phyloP scores from a whole-genome alignment of 2,797 vertebrate genomes.

The Hippoglossus hippoglossus region DNA sequence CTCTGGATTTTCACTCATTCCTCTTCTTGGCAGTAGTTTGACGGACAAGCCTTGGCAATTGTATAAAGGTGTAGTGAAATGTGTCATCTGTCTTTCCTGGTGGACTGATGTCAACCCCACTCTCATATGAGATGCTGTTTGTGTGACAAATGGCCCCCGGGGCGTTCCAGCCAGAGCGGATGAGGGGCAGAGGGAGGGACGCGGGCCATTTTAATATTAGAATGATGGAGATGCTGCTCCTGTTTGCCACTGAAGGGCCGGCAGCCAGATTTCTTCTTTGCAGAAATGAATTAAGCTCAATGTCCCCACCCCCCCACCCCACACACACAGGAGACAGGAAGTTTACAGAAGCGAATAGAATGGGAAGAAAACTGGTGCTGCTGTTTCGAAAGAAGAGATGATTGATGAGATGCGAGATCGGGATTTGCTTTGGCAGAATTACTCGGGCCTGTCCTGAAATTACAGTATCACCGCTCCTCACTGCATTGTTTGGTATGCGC shows the following conservation, averaged over 20 bases:
- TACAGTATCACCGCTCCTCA: slow-evolving; percentile 27
- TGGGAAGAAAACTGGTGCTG: slow-evolving; percentile 51
- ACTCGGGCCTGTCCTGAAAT: slow-evolving; percentile 51
- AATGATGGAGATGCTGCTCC: slow-evolving; percentile 68
- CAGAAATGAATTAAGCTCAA: slow-evolving; percentile 65
- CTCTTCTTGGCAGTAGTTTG: slow-evolving; percentile 24
- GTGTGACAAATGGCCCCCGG: slow-evolving; percentile 62
- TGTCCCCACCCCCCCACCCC: background rate
- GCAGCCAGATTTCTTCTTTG: slow-evolving; percentile 63
- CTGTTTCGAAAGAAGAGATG: slow-evolving; percentile 41
- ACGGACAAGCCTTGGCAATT: slow-evolving; percentile 45
- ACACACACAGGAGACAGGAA: slow-evolving; percentile 47
- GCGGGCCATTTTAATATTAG: slow-evolving; percentile 71
- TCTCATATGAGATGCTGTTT: slow-evolving; percentile 52
- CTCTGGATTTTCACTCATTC: slow-evolving; percentile 29
- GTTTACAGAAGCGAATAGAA: slow-evolving; percentile 58
- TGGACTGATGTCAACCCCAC: slow-evolving; percentile 55
- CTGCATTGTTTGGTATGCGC: slow-evolving; percentile 51
- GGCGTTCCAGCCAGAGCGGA: slow-evolving; percentile 55
- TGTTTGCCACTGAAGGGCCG: slow-evolving; percentile 48
- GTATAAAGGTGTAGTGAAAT: slow-evolving; percentile 52
- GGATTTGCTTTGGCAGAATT: slow-evolving; percentile 58
- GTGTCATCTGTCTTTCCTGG: slow-evolving; percentile 61
- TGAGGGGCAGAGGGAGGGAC: slow-evolving; percentile 51
- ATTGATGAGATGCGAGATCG: slow-evolving; percentile 68